These are phyloP conservation scores for Drosophila eugracilis DNA, from an alignment of 1,140 invertebrate species.

Conservation along the genomic window DNA sequence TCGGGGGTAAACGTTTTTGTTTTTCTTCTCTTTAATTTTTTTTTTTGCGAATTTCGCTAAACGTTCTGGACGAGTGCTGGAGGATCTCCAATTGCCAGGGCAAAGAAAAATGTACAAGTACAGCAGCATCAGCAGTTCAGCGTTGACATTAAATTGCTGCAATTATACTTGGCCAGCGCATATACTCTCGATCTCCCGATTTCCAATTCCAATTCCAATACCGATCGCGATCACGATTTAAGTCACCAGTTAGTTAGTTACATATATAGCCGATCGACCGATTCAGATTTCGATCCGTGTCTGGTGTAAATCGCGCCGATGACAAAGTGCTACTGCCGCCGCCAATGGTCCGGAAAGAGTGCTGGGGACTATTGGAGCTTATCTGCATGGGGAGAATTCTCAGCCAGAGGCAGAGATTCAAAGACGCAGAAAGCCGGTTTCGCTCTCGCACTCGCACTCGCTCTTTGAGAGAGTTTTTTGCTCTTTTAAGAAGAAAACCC, in stretches of 20 bases:
- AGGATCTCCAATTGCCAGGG: constrained; percentile 28
- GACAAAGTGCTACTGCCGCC: constrained; percentile 73
- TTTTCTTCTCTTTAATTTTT: too few species aligned
- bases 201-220: constrained; percentile 8
- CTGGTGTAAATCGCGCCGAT: constrained; percentile 63
- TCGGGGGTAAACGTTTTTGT: constrained; percentile 11
- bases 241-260: too few species aligned
- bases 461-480: not conserved
- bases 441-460: not conserved
- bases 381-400: constrained; percentile 41
- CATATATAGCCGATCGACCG: not conserved
- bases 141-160: constrained; percentile 40
- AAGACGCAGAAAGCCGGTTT: constrained; percentile 72
- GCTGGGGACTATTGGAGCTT: constrained; percentile 54
- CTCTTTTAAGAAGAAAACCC: constrained; percentile 2
- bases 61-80: constrained; percentile 26
- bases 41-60: constrained; percentile 18
- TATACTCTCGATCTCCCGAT: not conserved
- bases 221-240: constrained; percentile 22
- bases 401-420: constrained; percentile 47
- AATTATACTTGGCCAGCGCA: constrained; percentile 26
- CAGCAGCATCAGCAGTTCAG: constrained; percentile 24
- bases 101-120: constrained; percentile 29
- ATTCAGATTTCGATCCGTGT: constrained; percentile 24
- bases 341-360: constrained; percentile 78